Conservation (phyloP, 2,113 vertebrate species). For the Datnioides undecimradiatus region DNA sequence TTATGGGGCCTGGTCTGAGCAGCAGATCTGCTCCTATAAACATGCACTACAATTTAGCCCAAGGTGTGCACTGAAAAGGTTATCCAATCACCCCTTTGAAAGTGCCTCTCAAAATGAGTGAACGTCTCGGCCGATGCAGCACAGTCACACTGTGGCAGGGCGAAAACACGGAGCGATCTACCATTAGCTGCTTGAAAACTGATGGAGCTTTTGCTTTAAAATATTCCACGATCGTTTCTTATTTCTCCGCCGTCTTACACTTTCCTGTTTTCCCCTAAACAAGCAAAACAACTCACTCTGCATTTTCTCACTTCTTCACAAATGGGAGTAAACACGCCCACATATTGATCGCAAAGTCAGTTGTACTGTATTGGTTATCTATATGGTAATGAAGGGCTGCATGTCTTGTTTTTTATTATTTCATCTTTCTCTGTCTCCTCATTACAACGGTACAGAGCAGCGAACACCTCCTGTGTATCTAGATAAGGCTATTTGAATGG, state of each 20-base stretch:
- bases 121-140: slow-evolving; percentile 40
- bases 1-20: slow-evolving; percentile 66
- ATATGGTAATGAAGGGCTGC: slow-evolving; percentile 76
- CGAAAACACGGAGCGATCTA: slow-evolving; percentile 6
- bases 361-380: slow-evolving; percentile 77
- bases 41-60: slow-evolving; percentile 77
- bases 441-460: slow-evolving; percentile 70
- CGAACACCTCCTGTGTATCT: slow-evolving; percentile 72
- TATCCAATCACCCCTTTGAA: slow-evolving; percentile 70
- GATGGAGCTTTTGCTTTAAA: slow-evolving; percentile 28
- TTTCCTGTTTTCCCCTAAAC: slow-evolving; percentile 3
- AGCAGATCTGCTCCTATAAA: slow-evolving; percentile 72
- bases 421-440: slow-evolving; percentile 75
- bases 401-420: slow-evolving; percentile 76
- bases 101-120: slow-evolving; percentile 70
- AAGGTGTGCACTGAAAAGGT: slow-evolving; percentile 75
- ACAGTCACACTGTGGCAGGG: slow-evolving; percentile 8
- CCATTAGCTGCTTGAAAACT: slow-evolving; percentile 25
- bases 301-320: slow-evolving; percentile 36
- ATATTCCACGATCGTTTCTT: slow-evolving; percentile 2
- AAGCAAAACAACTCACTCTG: slow-evolving; percentile 37
- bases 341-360: slow-evolving; percentile 73
- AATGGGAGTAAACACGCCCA: slow-evolving; percentile 44
- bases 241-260: background rate
- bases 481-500: slow-evolving; percentile 78